Evolutionary conservation across 2,113 vertebrate species (phyloP), one percentile per base, ranked within the genome.

Genomic region (Podocnemis expansa): DNA sequence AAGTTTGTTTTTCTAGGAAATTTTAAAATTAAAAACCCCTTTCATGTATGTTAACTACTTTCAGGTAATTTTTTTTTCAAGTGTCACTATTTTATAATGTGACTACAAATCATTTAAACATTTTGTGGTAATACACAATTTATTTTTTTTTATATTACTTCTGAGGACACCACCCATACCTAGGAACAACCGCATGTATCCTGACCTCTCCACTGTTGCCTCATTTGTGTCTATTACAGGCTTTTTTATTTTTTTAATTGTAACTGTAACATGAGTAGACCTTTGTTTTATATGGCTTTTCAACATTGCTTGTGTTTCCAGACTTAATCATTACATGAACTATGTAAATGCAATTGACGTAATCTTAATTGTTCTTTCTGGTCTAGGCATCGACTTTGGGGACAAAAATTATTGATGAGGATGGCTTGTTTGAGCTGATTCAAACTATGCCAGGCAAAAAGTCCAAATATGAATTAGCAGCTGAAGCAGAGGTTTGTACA

Each of bases 361-460:
- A 49, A 81, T 92, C 95, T 90, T 92, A 89, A 85, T 96, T 97
- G 63, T 97, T 84, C n/a, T 38, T 82, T 95, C 80, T 85, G 16
- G 16, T 92, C 54, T 83, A 99, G 99, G 99, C 99, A 12, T 98
- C 98, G 45, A 83, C 98, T 95, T 97, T 99, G 4, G 99, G 99
- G 27, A 99, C 99, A 82, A 99, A 98, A 96, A 96, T 99, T 95
- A 97, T 99, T 85, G 98, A 99, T 95, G 99, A 99, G 95, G 99
- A 99, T 43, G 99, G 98, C 73, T 97, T 99, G 12, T 97, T 99
- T 95, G 97, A 99, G 93, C 98, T 99, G 84, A 99, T 99, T 96
- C 98, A 98, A 96, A 99, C 98, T 90, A 98, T 99, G 98, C 99
- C 99, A 54, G 99, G 99, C 86, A 99, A 99, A 96, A 99, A 98